Percentiles rank a stretch among this genome's conserved stretches.
Evolutionary conservation across 2,113 vertebrate genomes (phyloP).

Genomic region (Xiphophorus hellerii): DNA sequence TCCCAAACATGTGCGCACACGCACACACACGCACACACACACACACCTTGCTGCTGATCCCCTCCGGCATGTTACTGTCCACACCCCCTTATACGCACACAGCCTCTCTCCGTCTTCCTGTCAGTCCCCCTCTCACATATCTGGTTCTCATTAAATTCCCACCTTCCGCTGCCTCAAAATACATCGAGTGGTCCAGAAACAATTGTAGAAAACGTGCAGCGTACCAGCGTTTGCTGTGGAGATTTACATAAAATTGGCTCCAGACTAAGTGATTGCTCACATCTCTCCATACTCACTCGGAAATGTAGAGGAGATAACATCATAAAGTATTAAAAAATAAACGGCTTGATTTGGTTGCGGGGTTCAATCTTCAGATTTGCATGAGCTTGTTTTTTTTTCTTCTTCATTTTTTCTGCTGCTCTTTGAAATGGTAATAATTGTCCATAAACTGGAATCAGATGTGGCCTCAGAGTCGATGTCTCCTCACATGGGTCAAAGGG

Average conservation of each 20-base stretch:
- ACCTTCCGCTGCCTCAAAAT: conserved; percentile 44
- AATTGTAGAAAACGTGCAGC: conserved; percentile 27
- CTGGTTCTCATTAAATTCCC: conserved; percentile 69
- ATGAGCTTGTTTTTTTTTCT: conserved; percentile 21
- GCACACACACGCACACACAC: conserved; percentile 21
- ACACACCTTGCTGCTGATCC: conserved; percentile 33
- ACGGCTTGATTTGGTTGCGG: conserved; percentile 17
- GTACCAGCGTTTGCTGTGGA: neutral
- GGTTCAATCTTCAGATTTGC: conserved; percentile 53
- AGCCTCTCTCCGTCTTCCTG: conserved; percentile 44
- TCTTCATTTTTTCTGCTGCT: neutral
- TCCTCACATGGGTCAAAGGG: neutral
- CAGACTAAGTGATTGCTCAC: conserved; percentile 11
- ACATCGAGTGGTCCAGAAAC: conserved; percentile 45
- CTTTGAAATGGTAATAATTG: conserved; percentile 52
- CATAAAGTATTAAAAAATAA: neutral
- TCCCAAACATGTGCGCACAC: conserved; percentile 31
- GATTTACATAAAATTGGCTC: conserved; percentile 19
- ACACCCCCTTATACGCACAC: conserved; percentile 64
- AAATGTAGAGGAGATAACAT: conserved; percentile 22
- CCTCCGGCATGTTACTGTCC: conserved; percentile 64
- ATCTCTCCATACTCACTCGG: neutral
- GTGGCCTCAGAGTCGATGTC: conserved; percentile 50
- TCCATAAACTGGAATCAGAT: conserved; percentile 70
- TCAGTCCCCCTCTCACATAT: conserved; percentile 38